Base-by-base conservation (phyloP, 2,888 invertebrate species). In the Nephrocerus scutellatus region DNA sequence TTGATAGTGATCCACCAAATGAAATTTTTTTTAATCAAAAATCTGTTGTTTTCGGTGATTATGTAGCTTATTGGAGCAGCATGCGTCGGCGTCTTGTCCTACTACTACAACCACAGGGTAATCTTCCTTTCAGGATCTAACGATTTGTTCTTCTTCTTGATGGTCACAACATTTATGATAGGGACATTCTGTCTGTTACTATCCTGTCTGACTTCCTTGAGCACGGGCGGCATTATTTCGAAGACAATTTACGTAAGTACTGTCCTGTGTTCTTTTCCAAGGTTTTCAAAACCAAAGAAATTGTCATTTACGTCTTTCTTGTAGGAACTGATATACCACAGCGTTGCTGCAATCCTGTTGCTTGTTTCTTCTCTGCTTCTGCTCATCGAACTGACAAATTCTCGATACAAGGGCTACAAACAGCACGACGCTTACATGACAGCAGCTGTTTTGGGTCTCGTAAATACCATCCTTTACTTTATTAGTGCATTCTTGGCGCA, bases 321-420 rank as follows among this genome's bases (percentile, higher is more conserved):
- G 29, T 70, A 89, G 89, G 88, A 89, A 73, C 74, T 87, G 37
- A 73, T 89, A 46, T 90, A 85, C 57, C 89, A 90, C 53, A 74
- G 79, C 6, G 68, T 84, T 41, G 88, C 81, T 3, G 84, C 79
- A 52, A 70, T 84, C 37, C 66, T 89, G 39, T 75, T 85, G 50
- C 62, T 89, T 32, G 76, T 80, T 35, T 82, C 85, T 5, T 79
- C 83, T 6, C 62, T 83, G 30, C 75, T 78, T 2, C 72, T 87
- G 22, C 59, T 88, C 10, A 74, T 84, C 29, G 75, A 80, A 59
- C 72, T 84, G 10, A 64, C 60, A 1, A 77, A 77, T 50, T 72
- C 74, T 41, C 62, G 65, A 51, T 73, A 68, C 39, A 49, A 43
- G 15, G 37, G 38, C 30, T 37, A 47, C 18, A 68, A 69, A 37